Evolutionary conservation across 1,140 invertebrate genomes (phyloP).

Genomic region (Aphis gossypii): DNA sequence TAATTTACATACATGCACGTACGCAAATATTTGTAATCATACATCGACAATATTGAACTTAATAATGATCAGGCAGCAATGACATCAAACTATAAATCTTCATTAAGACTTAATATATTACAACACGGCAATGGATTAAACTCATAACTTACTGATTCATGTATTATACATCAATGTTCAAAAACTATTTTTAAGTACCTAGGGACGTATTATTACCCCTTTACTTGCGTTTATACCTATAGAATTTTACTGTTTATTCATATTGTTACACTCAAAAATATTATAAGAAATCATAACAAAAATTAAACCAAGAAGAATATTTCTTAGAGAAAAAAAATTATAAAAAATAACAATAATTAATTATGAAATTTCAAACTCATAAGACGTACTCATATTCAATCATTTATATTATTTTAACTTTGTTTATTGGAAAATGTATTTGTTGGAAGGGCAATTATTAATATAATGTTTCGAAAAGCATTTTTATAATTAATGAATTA

Average conservation of each 20-base stretch:
- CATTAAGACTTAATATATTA: not conserved
- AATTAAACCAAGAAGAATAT: not conserved
- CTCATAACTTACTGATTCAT: not conserved
- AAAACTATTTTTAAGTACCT: not conserved
- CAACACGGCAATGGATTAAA: not conserved
- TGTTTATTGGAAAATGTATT: too few species aligned
- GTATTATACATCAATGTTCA: not conserved
- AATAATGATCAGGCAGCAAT: not conserved
- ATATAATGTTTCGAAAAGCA: too few species aligned
- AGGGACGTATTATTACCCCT: not conserved
- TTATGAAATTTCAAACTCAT: too few species aligned
- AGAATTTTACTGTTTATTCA: not conserved
- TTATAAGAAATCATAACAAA: not conserved
- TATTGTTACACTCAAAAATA: not conserved
- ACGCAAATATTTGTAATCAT: not conserved
- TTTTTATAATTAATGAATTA: too few species aligned
- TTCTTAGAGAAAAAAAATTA: too few species aligned
- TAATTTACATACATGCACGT: not conserved
- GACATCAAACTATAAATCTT: not conserved
- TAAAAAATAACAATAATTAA: too few species aligned
- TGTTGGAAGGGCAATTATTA: too few species aligned
- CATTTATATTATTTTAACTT: too few species aligned
- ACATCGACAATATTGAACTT: not conserved
- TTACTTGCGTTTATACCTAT: not conserved
- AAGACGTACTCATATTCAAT: too few species aligned